Conservation (phyloP, 2,797 vertebrate genomes). For the Pachyuromys duprasi region DNA sequence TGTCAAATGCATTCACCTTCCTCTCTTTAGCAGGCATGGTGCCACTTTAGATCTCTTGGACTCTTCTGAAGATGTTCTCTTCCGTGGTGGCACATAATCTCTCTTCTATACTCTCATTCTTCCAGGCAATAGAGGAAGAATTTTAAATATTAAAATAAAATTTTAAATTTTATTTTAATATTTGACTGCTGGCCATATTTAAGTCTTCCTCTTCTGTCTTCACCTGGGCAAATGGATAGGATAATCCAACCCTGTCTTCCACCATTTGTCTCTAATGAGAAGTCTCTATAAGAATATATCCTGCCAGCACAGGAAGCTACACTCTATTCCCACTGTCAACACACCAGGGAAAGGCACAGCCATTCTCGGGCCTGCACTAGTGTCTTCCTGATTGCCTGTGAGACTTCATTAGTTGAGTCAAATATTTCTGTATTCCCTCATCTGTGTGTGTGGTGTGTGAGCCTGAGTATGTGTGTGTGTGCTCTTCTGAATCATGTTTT, state of each 20-base stretch:
- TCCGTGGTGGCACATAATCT: not conserved
- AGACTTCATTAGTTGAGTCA: not conserved
- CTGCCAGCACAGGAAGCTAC: not conserved
- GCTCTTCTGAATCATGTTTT: not conserved
- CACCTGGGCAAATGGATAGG: not conserved
- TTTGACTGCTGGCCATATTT: not conserved
- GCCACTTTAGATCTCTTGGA: not conserved
- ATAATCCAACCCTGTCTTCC: not conserved
- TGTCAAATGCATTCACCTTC: not conserved
- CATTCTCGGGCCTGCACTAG: no score
- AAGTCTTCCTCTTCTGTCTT: not conserved
- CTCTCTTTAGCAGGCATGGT: not conserved
- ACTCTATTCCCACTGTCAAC: not conserved
- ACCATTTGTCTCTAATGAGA: not conserved
- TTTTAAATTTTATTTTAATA: no score
- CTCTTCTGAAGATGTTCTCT: not conserved
- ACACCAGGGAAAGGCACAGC: not conserved
- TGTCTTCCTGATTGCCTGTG: not conserved
- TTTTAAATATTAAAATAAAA: no score
- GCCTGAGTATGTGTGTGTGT: rapidly evolving
- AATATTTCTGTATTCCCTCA: not conserved
- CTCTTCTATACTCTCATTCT: not conserved
- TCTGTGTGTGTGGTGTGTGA: not conserved
- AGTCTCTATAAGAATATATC: not conserved
- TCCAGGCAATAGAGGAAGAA: no score